Percentiles rank a stretch among this genome's conserved stretches.
Evolutionary conservation across 2,113 vertebrate genomes (phyloP).

Genomic region (Rhea pennata): DNA sequence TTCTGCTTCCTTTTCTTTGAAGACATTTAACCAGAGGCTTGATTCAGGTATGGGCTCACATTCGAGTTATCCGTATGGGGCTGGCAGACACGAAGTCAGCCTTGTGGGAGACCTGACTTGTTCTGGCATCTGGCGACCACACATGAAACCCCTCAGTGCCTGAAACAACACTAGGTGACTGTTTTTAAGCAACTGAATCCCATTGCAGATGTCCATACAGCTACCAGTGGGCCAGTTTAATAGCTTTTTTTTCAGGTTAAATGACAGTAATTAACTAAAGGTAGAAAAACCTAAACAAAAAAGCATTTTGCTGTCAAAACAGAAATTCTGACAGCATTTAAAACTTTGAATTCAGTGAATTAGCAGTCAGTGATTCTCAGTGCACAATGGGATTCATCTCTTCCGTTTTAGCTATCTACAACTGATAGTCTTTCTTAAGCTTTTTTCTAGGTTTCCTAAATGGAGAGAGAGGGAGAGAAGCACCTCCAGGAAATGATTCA

Average conservation of each 20-base stretch:
- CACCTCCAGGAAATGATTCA: slow-evolving; percentile 40
- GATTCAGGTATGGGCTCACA: fast-evolving
- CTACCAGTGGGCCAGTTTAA: not conserved
- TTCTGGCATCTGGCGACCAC: not conserved
- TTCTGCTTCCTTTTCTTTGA: not conserved
- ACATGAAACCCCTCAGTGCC: not conserved
- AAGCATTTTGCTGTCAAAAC: not conserved
- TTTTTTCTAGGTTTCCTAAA: slow-evolving; percentile 36
- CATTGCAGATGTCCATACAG: not conserved
- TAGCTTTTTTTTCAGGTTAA: fast-evolving
- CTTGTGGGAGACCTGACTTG: not conserved
- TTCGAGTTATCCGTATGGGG: not conserved
- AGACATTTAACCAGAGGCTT: not conserved
- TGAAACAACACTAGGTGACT: not conserved
- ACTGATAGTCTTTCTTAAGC: not conserved
- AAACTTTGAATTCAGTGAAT: not conserved
- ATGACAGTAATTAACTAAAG: not conserved
- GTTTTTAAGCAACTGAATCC: not conserved
- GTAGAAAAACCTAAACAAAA: not conserved
- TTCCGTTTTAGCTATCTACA: not conserved
- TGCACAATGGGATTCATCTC: not conserved
- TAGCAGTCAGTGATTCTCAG: not conserved
- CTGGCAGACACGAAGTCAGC: fast-evolving
- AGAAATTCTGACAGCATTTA: not conserved
- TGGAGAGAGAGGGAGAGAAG: not conserved